A percentile compares a stretch with the other conserved stretches of the same genome.
Conservation (phyloP, 1,140 invertebrate species). For the Drosophila bocki region DNA sequence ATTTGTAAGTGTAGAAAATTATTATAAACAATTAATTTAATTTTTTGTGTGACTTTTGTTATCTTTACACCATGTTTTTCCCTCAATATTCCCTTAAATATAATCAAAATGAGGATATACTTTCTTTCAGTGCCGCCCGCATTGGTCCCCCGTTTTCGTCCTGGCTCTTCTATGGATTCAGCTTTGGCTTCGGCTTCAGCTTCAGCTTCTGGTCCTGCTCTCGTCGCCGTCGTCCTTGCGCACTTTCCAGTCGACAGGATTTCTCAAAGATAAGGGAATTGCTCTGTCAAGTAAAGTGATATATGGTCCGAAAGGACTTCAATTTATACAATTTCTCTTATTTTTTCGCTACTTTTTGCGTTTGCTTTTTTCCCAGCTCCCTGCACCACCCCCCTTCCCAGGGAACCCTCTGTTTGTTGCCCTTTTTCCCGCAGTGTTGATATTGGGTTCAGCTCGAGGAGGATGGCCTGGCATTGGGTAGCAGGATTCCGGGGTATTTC, state of each 20-base stretch:
- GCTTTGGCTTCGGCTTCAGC: constrained; percentile 8
- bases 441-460: constrained; percentile 54
- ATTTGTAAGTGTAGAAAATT: too few species aligned
- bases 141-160: constrained; percentile 64
- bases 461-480: constrained; percentile 41
- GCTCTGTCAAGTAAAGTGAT: constrained; percentile 85
- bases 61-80: neutral
- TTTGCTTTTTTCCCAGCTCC: constrained; percentile 67
- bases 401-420: constrained; percentile 52
- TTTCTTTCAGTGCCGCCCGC: constrained; percentile 52
- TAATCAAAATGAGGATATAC: neutral
- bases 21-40: neutral
- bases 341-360: constrained; percentile 83
- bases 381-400: constrained; percentile 2
- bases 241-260: constrained; percentile 84
- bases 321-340: constrained; percentile 85
- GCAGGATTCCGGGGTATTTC: constrained; percentile 12
- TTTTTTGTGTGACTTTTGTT: too few species aligned
- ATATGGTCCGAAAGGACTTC: constrained; percentile 85
- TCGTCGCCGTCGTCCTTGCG: constrained; percentile 69
- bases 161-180: constrained; percentile 35
- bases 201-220: constrained; percentile 37
- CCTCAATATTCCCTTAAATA: too few species aligned
- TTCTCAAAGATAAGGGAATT: constrained; percentile 85
- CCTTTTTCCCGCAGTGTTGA: constrained; percentile 63